Evolutionary conservation across 2,888 invertebrate species (phyloP), one percentile per base, ranked within the genome.

Genomic region (Ectropis crepuscularia): DNA sequence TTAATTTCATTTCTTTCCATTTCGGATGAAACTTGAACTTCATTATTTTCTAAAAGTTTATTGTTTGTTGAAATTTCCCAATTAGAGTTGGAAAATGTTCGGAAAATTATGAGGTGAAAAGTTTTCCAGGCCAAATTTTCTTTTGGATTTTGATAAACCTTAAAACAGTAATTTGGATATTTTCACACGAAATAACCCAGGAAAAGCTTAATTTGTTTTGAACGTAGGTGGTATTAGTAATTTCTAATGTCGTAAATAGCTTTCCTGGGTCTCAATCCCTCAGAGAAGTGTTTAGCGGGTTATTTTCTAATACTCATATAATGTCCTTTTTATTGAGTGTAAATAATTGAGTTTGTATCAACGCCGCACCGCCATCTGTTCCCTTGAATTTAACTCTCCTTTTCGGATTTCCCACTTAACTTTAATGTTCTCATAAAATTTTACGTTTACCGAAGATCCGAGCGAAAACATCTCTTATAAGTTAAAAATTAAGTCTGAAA

Each of bases 331-430:
- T 91, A 92, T 92, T 87, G 90, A 90, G 92, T 92, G 92, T 92
- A 92, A 92, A 92, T 92, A 92, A 92, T 92, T 90, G 90, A 89
- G 90, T 88, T 89, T 88, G 90, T 88, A 90, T 88, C 88, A 88
- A 83, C 81, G 87, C 81, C 79, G 81, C 81, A 81, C 87, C 87
- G 87, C 84, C 91, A 90, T 90, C 90, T 90, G 90, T 82, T 83
- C 78, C 81, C 80, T 73, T 78, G 82, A 81, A 75, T 84, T 88
- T 88, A 90, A 87, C 86, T 89, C 88, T 90, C 88, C 86, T 90
- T 85, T 90, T 90, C 87, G 88, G 89, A 91, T 90, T 91, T 91
- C 89, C 90, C 89, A 92, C 90, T 91, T 90, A 89, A 89, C 89
- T 91, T 92, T 91, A 88, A 92, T 90, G 86, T 79, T 83, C 82